Evolutionary conservation across 2,888 invertebrate species (phyloP).

Genomic region (Perizoma affinitatum): DNA sequence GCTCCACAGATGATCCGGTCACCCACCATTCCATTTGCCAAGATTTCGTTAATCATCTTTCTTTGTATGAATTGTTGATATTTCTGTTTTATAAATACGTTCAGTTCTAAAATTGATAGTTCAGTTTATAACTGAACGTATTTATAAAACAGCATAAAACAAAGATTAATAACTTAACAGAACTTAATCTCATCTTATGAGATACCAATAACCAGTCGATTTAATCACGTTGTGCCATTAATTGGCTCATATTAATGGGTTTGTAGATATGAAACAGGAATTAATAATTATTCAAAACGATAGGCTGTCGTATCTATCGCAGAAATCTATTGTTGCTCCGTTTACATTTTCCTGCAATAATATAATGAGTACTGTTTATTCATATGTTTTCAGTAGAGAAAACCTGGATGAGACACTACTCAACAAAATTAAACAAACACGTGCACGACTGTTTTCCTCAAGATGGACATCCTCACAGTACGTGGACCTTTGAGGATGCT

Average conservation of each 20-base stretch:
- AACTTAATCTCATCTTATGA: slow-evolving; percentile 11
- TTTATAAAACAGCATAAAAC: neutral
- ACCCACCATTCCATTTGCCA: too few species aligned
- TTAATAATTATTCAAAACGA: slow-evolving; percentile 64
- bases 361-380: slow-evolving; percentile 27
- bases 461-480: too few species aligned
- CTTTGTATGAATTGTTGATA: too few species aligned
- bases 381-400: slow-evolving; percentile 18
- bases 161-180: slow-evolving; percentile 5
- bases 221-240: slow-evolving; percentile 28
- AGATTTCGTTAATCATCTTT: too few species aligned
- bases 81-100: too few species aligned
- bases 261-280: slow-evolving; percentile 47
- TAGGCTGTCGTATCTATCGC: slow-evolving; percentile 52
- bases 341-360: slow-evolving; percentile 56
- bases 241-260: slow-evolving; percentile 28
- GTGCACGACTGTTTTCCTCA: too few species aligned
- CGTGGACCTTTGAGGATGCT: too few species aligned
- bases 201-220: slow-evolving; percentile 19
- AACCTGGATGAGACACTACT: slow-evolving; percentile 9
- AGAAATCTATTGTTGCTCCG: slow-evolving; percentile 54
- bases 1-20: too few species aligned
- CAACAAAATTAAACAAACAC: too few species aligned
- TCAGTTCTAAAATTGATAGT: too few species aligned
- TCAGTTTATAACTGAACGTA: too few species aligned